Evolutionary conservation across 2,797 vertebrate species (phyloP).

Genomic region (Stomatorhinus walkeri): DNA sequence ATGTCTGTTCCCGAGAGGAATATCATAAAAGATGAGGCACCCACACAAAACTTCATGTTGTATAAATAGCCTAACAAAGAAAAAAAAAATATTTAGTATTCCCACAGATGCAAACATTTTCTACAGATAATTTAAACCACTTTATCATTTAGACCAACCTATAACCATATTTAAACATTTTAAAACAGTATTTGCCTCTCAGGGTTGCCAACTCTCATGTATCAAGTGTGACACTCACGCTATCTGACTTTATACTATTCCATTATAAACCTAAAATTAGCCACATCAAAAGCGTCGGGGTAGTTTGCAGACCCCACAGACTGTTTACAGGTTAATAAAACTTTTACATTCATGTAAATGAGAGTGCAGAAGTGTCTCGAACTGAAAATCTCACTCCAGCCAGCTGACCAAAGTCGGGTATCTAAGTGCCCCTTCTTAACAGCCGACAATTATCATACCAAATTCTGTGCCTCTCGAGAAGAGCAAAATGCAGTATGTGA

Average conservation of each 20-base stretch:
- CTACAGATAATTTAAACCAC: background rate
- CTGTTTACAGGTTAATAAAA: background rate
- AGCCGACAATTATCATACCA: background rate
- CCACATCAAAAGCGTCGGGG: background rate
- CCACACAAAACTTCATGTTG: background rate
- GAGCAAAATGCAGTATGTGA: background rate
- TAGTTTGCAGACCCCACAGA: background rate
- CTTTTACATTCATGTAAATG: background rate
- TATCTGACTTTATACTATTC: background rate
- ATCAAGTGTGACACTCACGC: background rate
- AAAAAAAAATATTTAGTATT: background rate
- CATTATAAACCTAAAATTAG: background rate
- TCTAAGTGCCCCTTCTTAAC: background rate
- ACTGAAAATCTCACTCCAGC: background rate
- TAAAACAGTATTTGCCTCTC: background rate
- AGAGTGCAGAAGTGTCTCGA: background rate
- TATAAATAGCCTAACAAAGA: background rate
- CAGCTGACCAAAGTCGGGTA: background rate
- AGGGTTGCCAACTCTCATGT: background rate
- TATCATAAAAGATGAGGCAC: background rate
- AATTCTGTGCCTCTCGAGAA: background rate
- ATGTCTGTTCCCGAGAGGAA: background rate
- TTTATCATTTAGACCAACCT: background rate
- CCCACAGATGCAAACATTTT: background rate
- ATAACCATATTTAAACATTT: background rate